These are phyloP conservation scores for Chlorodrepanis virens DNA, from an alignment of 2,113 vertebrate genomes.

Conservation along the genomic window DNA sequence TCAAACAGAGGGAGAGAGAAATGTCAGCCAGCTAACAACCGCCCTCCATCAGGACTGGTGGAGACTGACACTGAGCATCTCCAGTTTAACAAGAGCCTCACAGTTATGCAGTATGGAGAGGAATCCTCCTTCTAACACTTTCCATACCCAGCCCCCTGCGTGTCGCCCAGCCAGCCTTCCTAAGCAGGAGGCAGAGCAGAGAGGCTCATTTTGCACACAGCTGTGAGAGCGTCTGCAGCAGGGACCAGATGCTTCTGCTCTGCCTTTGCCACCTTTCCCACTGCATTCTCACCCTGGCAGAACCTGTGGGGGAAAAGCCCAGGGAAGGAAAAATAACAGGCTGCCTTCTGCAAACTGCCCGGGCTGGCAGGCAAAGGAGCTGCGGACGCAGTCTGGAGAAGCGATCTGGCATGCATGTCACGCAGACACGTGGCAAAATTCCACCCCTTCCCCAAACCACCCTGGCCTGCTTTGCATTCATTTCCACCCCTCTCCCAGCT, in stretches of 20 bases:
- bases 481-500: not conserved
- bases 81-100: not conserved
- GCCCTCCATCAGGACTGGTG: not conserved
- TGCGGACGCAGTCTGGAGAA: not conserved
- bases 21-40: not conserved
- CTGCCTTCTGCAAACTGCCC: not conserved
- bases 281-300: not conserved
- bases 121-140: not conserved
- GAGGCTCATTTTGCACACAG: not conserved
- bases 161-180: rapidly evolving
- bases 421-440: not conserved
- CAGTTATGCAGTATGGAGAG: not conserved
- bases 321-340: not conserved
- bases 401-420: not conserved
- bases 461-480: conserved; percentile 3
- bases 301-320: not conserved
- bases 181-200: not conserved
- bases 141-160: not conserved
- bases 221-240: not conserved
- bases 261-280: not conserved
- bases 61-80: not conserved
- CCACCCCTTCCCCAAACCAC: not conserved
- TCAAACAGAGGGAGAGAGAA: not conserved
- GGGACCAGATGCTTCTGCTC: not conserved
- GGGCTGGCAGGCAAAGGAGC: not conserved